Evolutionary conservation across 2,113 vertebrate genomes (phyloP).

Genomic region (Noturus placidus): DNA sequence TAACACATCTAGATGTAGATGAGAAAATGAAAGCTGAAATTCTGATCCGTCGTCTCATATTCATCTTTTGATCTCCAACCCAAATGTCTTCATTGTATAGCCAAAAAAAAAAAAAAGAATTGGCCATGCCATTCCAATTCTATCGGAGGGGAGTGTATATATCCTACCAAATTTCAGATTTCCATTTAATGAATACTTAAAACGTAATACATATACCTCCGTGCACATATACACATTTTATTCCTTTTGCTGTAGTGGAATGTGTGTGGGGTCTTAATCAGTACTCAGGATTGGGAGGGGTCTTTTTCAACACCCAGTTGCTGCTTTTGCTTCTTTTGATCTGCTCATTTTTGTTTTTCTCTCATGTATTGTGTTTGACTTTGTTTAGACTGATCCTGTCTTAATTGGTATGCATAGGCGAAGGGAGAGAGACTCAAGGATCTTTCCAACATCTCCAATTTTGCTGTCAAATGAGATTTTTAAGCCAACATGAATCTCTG

Average conservation of each 20-base stretch:
- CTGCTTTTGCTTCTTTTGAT: constrained; percentile 49
- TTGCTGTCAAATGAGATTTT: constrained; percentile 48
- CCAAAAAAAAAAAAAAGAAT: too few species aligned
- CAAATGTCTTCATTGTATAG: too few species aligned
- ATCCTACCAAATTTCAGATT: not conserved
- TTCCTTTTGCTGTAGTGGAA: constrained; percentile 19
- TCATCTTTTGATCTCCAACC: too few species aligned
- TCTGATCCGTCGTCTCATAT: too few species aligned
- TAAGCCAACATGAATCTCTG: constrained; percentile 37
- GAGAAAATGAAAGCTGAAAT: too few species aligned
- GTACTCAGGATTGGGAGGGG: constrained; percentile 15
- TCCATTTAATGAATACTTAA: not conserved
- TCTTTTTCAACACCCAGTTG: constrained; percentile 1
- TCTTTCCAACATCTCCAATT: constrained; percentile 29
- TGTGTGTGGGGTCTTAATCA: constrained; percentile 38
- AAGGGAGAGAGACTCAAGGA: constrained; percentile 26
- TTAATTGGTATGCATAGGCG: constrained; percentile 48
- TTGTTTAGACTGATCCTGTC: constrained; percentile 41
- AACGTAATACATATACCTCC: not conserved
- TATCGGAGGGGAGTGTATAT: not conserved
- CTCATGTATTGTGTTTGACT: constrained; percentile 41
- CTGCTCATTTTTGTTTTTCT: constrained; percentile 36
- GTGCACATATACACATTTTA: constrained; percentile 13
- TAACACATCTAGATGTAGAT: too few species aligned
- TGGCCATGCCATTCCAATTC: not conserved